Percentiles rank a stretch among this genome's conserved stretches.
These are phyloP conservation scores for Chrysocyon brachyurus DNA, from an alignment of 2,797 vertebrate species.

Conservation along the genomic window DNA sequence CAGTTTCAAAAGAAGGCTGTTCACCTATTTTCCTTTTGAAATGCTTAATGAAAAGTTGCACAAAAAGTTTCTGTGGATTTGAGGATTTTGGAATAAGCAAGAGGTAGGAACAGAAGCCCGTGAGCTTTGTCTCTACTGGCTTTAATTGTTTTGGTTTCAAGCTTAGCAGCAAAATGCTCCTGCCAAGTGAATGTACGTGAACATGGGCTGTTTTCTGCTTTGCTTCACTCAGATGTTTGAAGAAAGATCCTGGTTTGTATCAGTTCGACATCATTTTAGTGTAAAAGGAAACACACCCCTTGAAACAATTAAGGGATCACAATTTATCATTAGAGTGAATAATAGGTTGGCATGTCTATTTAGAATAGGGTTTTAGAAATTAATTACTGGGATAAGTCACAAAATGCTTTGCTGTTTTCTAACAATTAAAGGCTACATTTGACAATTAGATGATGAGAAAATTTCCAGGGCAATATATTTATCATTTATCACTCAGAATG, in stretches of 20 bases:
- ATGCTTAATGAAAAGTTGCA: conserved; percentile 71
- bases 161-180: conserved; percentile 69
- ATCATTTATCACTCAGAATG: conserved; percentile 77
- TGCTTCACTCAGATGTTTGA: conserved; percentile 82
- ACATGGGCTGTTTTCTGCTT: conserved; percentile 80
- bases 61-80: conserved; percentile 31
- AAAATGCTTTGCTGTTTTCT: conserved; percentile 82
- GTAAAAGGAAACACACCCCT: conserved; percentile 79
- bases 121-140: conserved; percentile 54
- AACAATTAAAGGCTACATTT: conserved; percentile 76
- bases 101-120: conserved; percentile 62
- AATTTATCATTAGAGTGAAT: conserved; percentile 82
- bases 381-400: conserved; percentile 80
- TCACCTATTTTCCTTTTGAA: conserved; percentile 52
- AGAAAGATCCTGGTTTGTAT: conserved; percentile 82
- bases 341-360: conserved; percentile 82
- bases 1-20: not conserved
- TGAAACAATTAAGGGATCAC: conserved; percentile 81
- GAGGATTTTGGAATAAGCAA: conserved; percentile 57
- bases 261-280: conserved; percentile 80
- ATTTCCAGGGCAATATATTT: conserved; percentile 72
- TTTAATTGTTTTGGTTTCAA: conserved; percentile 82
- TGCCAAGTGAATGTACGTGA: conserved; percentile 63
- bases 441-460: conserved; percentile 68
- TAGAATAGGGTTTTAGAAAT: conserved; percentile 78